Base-by-base conservation (phyloP, 2,797 vertebrate species). In the Hipposideros larvatus region DNA sequence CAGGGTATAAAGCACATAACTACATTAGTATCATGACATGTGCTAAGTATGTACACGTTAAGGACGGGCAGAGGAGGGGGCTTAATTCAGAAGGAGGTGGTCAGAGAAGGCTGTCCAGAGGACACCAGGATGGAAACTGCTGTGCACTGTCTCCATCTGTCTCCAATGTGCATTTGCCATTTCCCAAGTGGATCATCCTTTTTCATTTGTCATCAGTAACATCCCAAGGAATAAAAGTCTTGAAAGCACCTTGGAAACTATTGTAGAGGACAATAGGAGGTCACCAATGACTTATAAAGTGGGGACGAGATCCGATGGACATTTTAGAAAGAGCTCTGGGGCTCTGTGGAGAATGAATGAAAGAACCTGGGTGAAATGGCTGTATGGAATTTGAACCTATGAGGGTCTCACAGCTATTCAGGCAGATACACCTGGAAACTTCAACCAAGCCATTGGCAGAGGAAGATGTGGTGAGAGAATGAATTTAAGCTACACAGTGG, bases 81-180 rank as follows among this genome's bases (percentile, higher is more conserved):
- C 41, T 31, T n/a, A 11, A 21, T 63, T 24, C 22, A 57, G 34
- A 5, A 0, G 31, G 28, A 55, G 34, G 22, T 48, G 41, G 48
- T 10, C 34, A 41, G 37, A 31, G 61, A 43, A 82, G n/a, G 22
- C 51, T 46, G 48, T 68, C n/a, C 2, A 5, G 53, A 77, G 37
- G 21, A 66, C 26, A 24, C 26, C 31, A 1, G 14, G 5, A 22
- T 6, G 4, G 48, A 51, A 46, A 24, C 9, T 4, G 9, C 14
- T 66, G 3, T 6, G 1, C 5, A 28, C 51, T 48, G 3, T 37
- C 28, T 37, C 11, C 51, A 14, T 57, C 41, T 37, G 19, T 16
- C 5, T 18, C 1, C 18, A 15, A 0, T 0, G 2, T 26, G 7
- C 41, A 1, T 5, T 41, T 63, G 24, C 43, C 15, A 1, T 73